Percentiles rank a stretch among this genome's conserved stretches.
phyloP scores from a whole-genome alignment of 1,140 invertebrate species.

The Polypedilum vanderplanki region DNA sequence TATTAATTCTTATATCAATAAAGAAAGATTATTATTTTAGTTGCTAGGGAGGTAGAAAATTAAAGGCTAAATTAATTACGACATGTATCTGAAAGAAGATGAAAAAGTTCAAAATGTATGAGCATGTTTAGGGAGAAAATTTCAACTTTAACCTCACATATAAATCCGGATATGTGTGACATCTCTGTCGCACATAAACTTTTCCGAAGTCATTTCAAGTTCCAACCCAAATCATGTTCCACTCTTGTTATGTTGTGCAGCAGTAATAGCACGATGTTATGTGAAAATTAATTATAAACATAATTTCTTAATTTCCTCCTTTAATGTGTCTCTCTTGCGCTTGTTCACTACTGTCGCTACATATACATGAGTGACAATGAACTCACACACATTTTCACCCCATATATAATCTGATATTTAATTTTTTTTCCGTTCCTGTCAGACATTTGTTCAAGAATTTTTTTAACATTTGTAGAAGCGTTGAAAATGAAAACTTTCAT shows the following conservation, averaged over 20 bases:
- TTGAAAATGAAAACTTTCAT: too few species aligned
- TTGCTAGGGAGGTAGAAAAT: neutral
- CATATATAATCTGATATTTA: too few species aligned
- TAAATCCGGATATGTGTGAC: neutral
- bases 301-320: conserved; percentile 27
- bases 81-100: neutral
- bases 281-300: conserved; percentile 26
- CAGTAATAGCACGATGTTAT: conserved; percentile 1
- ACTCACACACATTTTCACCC: too few species aligned
- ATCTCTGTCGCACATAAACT: neutral
- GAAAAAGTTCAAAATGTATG: conserved; percentile 3
- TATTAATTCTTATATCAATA: too few species aligned
- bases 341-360: too few species aligned
- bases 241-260: neutral
- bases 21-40: too few species aligned
- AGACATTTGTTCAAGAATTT: too few species aligned
- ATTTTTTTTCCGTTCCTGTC: too few species aligned
- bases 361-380: too few species aligned
- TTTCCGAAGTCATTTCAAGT: neutral
- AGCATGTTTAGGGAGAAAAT: neutral
- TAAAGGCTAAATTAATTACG: conserved; percentile 18
- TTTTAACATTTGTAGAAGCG: too few species aligned
- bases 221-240: conserved; percentile 16
- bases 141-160: neutral
- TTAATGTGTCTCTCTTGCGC: neutral